Evolutionary conservation across 2,888 invertebrate species (phyloP).

Genomic region (Lepidochrysops patricia): DNA sequence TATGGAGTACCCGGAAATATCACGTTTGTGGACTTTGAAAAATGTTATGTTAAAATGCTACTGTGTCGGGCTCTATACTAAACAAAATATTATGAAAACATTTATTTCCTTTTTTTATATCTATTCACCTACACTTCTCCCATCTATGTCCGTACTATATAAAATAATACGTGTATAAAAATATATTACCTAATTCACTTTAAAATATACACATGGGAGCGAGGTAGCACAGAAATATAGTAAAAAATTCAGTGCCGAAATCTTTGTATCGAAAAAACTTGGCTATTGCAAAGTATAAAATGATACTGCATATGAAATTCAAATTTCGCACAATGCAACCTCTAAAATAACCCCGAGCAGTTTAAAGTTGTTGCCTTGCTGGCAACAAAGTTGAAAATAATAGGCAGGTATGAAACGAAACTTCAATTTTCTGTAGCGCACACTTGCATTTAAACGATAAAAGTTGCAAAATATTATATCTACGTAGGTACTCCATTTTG

Average conservation of each 20-base stretch:
- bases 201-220: too few relatives aligned
- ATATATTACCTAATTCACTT: too few relatives aligned
- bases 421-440: slow-evolving; percentile 13
- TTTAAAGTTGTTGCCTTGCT: slow-evolving; percentile 10
- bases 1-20: too few relatives aligned
- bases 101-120: too few relatives aligned
- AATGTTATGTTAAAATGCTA: background rate
- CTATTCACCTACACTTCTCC: too few relatives aligned
- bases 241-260: background rate
- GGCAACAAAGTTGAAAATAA: slow-evolving; percentile 15
- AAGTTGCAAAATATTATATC: slow-evolving; percentile 5
- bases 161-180: too few relatives aligned
- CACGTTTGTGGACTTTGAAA: background rate
- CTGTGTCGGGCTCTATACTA: background rate
- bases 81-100: too few relatives aligned
- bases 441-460: slow-evolving; percentile 10
- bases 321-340: slow-evolving; percentile 9
- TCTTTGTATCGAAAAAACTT: background rate
- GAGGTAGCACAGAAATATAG: too few relatives aligned
- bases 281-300: background rate
- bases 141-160: too few relatives aligned
- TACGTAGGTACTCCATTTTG: background rate
- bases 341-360: slow-evolving; percentile 12
- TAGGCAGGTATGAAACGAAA: slow-evolving; percentile 14
- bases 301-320: slow-evolving; percentile 13